Evolutionary conservation across 1,140 invertebrate species (phyloP), one percentile per base, ranked within the genome.

Genomic region (Babylonia areolata): DNA sequence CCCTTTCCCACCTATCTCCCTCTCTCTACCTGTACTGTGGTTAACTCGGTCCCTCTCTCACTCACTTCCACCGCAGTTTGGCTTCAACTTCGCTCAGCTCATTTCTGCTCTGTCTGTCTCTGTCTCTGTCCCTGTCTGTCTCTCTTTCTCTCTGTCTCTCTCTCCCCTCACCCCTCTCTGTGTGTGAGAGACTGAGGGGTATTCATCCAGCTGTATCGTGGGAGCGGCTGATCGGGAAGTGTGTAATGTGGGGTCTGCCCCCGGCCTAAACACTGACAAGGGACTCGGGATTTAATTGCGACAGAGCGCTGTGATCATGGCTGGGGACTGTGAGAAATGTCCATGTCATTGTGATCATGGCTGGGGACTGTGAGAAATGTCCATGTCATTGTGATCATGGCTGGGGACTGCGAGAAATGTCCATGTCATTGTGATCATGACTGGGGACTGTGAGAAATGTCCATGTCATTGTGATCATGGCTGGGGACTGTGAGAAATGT

Each of bases 121-220:
- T 69, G 9, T 69, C 64, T 69, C 64, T 69, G 9, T 69, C 64
- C 28, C 64, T 69, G 9, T 69, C 64, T 69, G 9, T 69, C 64
- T 73, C 71, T 33, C 71, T 73, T 28, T 73, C 71, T 35, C 71
- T 69, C 64, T 69, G 9, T 69, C 64, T 69, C 71, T 35, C 71
- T 73, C 71, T 35, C 71, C 35, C 71, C 23, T 28, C 23, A 12
- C 6, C 71, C 11, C 71, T 35, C 31, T 35, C 31, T 9, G 23
- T 20, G 58, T 6, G 12, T 20, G 23, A 23, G 58, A 6, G 23
- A 23, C 5, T 23, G 58, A 64, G 58, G 28, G 58, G 28, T n/a
- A 64, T 23, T 23, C 20, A 64, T 64, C 28, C 28, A n/a, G 58
- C 58, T 64, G 0, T 28, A 64, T 64, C 58, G 58, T 64, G 58